These are phyloP conservation scores for Tiliacea aurago DNA, from an alignment of 2,888 invertebrate species.

Conservation along the genomic window DNA sequence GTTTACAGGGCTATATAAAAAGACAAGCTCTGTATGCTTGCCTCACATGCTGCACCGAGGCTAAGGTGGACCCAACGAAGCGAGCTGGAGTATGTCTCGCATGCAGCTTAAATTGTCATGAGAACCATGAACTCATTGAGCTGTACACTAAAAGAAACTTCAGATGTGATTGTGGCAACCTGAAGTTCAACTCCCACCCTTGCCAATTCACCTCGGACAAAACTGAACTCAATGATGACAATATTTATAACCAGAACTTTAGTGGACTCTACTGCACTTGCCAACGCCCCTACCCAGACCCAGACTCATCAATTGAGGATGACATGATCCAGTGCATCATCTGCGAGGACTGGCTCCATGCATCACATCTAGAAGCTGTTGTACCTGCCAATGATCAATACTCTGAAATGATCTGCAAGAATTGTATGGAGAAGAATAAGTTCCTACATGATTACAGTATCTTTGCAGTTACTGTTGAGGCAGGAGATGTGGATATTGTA, in stretches of 20 bases:
- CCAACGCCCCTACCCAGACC: conserved; percentile 98
- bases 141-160: conserved; percentile 99
- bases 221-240: conserved; percentile 92
- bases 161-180: conserved; percentile 98
- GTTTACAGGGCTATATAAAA: conserved; percentile 95
- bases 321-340: conserved; percentile 99
- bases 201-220: conserved; percentile 93
- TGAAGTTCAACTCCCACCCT: conserved; percentile 92
- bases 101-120: conserved; percentile 98
- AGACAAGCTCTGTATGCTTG: conserved; percentile 99
- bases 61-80: conserved; percentile 89
- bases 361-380: conserved; percentile 92
- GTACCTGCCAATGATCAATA: conserved; percentile 91
- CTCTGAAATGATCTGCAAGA: conserved; percentile 95
- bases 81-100: conserved; percentile 97
- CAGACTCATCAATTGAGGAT: conserved; percentile 94
- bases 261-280: conserved; percentile 98
- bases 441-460: conserved; percentile 94
- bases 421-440: conserved; percentile 94
- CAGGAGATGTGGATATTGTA: conserved; percentile 72
- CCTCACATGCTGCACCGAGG: conserved; percentile 95
- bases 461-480: conserved; percentile 81
- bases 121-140: conserved; percentile 98
- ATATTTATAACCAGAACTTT: conserved; percentile 98
- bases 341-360: conserved; percentile 99